phyloP scores from a whole-genome alignment of 2,113 vertebrate species.

The Gracilinanus agilis region DNA sequence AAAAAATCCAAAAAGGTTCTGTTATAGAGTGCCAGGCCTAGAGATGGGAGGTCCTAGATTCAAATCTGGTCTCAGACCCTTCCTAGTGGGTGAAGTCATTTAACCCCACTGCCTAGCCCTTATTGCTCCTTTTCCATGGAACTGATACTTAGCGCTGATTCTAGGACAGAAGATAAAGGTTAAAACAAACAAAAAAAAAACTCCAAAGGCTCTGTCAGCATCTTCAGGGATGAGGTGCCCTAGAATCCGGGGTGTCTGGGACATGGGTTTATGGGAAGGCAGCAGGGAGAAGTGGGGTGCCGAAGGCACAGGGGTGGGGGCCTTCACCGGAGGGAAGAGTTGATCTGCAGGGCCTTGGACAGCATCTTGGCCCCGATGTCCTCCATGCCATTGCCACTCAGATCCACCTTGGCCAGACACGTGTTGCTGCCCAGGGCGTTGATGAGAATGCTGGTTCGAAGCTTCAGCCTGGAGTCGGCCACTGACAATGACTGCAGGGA shows the following conservation, averaged over 20 bases:
- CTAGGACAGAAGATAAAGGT: too few species aligned
- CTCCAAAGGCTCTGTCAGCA: background rate
- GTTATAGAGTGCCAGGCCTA: too few species aligned
- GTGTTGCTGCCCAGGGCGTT: conserved; percentile 93
- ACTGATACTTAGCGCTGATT: too few species aligned
- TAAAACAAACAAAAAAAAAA: too few species aligned
- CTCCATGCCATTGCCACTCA: conserved; percentile 94
- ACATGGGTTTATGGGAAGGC: background rate
- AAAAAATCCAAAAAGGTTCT: background rate
- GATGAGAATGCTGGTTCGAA: conserved; percentile 91
- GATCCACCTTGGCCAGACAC: conserved; percentile 91
- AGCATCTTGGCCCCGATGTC: conserved; percentile 95
- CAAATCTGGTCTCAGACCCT: too few species aligned
- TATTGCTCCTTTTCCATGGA: too few species aligned
- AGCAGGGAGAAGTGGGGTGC: background rate
- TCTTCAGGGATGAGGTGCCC: background rate
- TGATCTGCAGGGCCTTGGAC: conserved; percentile 94
- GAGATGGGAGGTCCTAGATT: too few species aligned
- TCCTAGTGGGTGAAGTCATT: too few species aligned
- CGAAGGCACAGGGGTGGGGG: background rate
- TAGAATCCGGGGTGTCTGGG: background rate
- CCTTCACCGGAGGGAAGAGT: conserved; percentile 91
- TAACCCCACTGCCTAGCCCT: too few species aligned
- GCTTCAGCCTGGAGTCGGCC: conserved; percentile 91
- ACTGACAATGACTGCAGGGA: conserved; percentile 91